Evolutionary conservation across 2,797 vertebrate species (phyloP).

Genomic region (Artibeus jamaicensis): DNA sequence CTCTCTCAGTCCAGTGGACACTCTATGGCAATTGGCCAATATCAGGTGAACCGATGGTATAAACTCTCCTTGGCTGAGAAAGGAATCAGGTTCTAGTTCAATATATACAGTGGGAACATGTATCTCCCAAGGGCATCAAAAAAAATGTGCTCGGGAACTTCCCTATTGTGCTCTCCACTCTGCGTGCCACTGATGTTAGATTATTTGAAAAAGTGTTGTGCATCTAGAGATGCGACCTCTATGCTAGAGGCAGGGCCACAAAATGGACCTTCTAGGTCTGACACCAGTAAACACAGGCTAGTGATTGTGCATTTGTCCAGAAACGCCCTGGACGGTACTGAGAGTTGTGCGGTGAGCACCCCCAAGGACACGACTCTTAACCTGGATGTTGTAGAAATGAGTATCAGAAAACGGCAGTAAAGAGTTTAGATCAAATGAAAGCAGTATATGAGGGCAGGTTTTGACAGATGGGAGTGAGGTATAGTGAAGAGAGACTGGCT

Average conservation of each 20-base stretch:
- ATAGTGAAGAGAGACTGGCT: neutral
- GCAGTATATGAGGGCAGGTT: neutral
- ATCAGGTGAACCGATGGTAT: neutral
- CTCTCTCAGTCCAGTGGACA: neutral
- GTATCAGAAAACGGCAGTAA: neutral
- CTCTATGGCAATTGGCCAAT: neutral
- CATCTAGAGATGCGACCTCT: neutral
- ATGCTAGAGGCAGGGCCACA: neutral
- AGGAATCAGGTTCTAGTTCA: neutral
- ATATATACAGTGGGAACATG: neutral
- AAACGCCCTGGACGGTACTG: neutral
- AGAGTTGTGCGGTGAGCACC: neutral
- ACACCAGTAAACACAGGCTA: neutral
- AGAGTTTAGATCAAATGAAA: neutral
- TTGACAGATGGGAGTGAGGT: neutral
- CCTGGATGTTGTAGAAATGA: neutral
- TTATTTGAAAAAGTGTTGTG: neutral
- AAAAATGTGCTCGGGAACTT: neutral
- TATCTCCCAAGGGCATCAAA: neutral
- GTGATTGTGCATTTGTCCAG: neutral
- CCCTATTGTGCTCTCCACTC: neutral
- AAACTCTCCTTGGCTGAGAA: neutral
- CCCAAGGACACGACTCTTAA: neutral
- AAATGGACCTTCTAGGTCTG: neutral
- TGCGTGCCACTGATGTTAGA: neutral